Base-by-base conservation (phyloP, 2,113 vertebrate species). In the Barnardius zonarius region DNA sequence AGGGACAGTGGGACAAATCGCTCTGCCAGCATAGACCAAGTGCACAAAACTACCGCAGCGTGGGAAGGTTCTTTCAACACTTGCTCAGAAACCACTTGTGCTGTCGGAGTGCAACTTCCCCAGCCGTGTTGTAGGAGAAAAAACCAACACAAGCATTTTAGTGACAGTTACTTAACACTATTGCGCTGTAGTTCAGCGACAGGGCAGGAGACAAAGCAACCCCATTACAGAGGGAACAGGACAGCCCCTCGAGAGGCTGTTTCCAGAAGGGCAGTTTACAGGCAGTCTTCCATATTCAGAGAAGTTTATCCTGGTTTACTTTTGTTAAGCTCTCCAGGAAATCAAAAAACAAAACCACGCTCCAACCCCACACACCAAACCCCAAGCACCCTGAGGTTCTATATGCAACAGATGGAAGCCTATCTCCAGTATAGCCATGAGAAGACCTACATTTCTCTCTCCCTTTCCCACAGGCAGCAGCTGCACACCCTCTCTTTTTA, bases 11-110 rank as follows among this genome's bases (percentile, higher is more conserved):
- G 27, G 18, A n/a, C 43, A 4, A 23, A 39, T 31, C 31, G 69
- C 88, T 88, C 46, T 61, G n/a, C 41, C 66, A 16, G 3, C 61
- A 5, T 25, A 17, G 61, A 11, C 24, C 55, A 13, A 12, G 54
- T 2, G 13, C 3, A 2, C 3, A 10, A 37, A 49, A 24, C 11
- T 17, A 0, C 28, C 41, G 22, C 3, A 0, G 7, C 0, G 0
- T 3, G 22, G 9, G 28, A n/a, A 5, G 14, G 49, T 37, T 15
- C 66, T 61, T 75, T 52, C 92, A 39, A 3, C 44, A 19, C 31
- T 54, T 2, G 0, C 33, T 68, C 27, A 25, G 75, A 86, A 91
- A 6, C 48, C 44, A 3, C 62, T 64, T n/a, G 57, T 0, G 1
- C 31, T 41, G 30, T 57, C 52, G n/a, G 35, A 76, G 30, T 1